Conservation (phyloP, 2,797 vertebrate species). For the Betta splendens region DNA sequence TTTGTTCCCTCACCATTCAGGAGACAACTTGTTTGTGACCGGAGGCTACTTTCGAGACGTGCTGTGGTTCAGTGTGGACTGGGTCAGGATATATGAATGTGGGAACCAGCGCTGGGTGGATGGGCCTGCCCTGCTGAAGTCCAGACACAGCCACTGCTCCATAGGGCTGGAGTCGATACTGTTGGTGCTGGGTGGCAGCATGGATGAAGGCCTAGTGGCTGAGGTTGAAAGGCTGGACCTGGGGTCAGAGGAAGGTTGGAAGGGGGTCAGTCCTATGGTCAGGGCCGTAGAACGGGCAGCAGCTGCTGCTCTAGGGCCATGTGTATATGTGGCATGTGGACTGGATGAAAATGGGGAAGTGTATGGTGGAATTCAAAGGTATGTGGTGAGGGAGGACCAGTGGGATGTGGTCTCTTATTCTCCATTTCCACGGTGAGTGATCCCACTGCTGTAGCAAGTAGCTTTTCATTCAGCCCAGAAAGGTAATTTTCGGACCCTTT, state of each 20-base stretch:
- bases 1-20: slow-evolving; percentile 62
- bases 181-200: slow-evolving; percentile 87
- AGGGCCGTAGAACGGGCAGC: slow-evolving; percentile 88
- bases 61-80: slow-evolving; percentile 90
- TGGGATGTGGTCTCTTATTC: slow-evolving; percentile 91
- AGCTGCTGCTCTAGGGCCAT: slow-evolving; percentile 64
- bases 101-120: slow-evolving; percentile 84
- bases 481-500: not conserved
- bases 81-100: slow-evolving; percentile 87
- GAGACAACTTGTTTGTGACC: slow-evolving; percentile 86
- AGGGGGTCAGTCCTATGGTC: slow-evolving; percentile 81
- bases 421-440: slow-evolving; percentile 85
- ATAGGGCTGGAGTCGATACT: slow-evolving; percentile 78
- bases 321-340: slow-evolving; percentile 88
- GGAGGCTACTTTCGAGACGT: slow-evolving; percentile 89
- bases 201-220: slow-evolving; percentile 82
- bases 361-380: slow-evolving; percentile 87
- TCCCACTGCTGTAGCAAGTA: not conserved
- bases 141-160: slow-evolving; percentile 89
- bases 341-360: slow-evolving; percentile 90
- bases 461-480: not conserved
- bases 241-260: slow-evolving; percentile 79
- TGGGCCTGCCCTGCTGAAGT: slow-evolving; percentile 85
- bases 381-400: slow-evolving; percentile 76
- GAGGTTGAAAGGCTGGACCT: slow-evolving; percentile 84